Evolutionary conservation across 2,113 vertebrate genomes (phyloP).

Genomic region (Pelodiscus sinensis): DNA sequence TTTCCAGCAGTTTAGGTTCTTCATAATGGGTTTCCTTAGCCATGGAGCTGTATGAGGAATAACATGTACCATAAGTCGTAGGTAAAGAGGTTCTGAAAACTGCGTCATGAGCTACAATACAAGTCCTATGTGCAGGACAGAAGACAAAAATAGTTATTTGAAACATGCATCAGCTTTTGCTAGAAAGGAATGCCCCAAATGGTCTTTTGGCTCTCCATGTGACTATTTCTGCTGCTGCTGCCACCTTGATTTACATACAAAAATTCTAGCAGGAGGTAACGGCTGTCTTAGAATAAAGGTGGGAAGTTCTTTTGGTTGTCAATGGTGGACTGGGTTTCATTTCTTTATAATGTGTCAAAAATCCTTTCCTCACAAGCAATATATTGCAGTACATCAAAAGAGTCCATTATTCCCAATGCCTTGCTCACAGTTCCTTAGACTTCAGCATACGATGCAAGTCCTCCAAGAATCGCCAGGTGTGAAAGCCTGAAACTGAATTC

Average conservation of each 20-base stretch:
- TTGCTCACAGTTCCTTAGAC: rapidly evolving
- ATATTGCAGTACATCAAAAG: rapidly evolving
- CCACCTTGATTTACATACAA: constrained; percentile 47
- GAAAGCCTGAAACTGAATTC: constrained; percentile 65
- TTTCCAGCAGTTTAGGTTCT: neutral
- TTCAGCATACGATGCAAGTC: neutral
- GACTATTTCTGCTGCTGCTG: neutral
- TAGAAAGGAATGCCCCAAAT: constrained; percentile 49
- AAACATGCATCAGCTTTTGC: neutral
- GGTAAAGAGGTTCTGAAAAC: neutral
- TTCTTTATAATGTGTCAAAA: neutral
- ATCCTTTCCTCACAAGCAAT: neutral
- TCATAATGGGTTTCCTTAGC: neutral
- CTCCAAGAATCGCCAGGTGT: constrained; percentile 41
- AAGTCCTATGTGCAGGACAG: neutral
- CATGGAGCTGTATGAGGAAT: neutral
- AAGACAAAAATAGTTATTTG: constrained; percentile 12
- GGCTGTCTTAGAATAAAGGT: neutral
- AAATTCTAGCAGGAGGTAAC: constrained; percentile 36
- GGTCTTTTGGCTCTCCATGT: neutral
- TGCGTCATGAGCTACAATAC: neutral
- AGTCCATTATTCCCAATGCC: neutral
- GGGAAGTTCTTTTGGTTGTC: constrained; percentile 23
- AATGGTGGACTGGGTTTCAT: neutral
- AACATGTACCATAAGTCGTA: neutral